Evolutionary conservation across 2,113 vertebrate genomes (phyloP).

Genomic region (Nycticebus coucang): DNA sequence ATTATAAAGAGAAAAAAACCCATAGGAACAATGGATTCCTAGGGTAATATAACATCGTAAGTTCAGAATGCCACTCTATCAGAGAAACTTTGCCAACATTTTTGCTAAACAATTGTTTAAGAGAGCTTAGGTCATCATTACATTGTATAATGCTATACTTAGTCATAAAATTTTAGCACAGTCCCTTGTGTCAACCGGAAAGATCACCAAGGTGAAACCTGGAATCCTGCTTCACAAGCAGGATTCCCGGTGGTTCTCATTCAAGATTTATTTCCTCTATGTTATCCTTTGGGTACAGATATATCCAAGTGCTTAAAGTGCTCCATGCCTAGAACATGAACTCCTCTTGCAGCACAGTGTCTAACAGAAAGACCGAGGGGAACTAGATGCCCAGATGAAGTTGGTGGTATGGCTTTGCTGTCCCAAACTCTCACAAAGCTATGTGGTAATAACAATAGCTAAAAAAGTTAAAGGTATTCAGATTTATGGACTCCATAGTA

Average conservation of each 20-base stretch:
- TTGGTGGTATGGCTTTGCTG: rapidly evolving
- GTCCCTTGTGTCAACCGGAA: neutral
- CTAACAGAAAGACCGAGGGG: rapidly evolving
- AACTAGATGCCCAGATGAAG: neutral
- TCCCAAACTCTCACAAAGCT: neutral
- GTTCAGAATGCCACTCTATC: neutral
- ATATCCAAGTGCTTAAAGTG: neutral
- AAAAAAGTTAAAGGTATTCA: neutral
- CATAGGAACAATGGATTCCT: neutral
- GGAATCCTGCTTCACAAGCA: rapidly evolving
- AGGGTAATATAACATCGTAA: neutral
- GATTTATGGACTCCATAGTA: neutral
- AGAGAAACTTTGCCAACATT: neutral
- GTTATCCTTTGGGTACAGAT: neutral
- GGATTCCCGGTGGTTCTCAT: neutral
- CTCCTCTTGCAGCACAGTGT: neutral
- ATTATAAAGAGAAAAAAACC: neutral
- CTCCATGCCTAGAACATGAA: neutral
- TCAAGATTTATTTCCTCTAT: neutral
- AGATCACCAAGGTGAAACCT: rapidly evolving
- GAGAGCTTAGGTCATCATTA: neutral
- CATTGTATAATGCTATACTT: neutral
- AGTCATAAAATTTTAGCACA: neutral
- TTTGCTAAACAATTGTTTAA: neutral
- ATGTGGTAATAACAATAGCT: neutral